Conservation (phyloP, 2,113 vertebrate species). For the Pitta sordida region DNA sequence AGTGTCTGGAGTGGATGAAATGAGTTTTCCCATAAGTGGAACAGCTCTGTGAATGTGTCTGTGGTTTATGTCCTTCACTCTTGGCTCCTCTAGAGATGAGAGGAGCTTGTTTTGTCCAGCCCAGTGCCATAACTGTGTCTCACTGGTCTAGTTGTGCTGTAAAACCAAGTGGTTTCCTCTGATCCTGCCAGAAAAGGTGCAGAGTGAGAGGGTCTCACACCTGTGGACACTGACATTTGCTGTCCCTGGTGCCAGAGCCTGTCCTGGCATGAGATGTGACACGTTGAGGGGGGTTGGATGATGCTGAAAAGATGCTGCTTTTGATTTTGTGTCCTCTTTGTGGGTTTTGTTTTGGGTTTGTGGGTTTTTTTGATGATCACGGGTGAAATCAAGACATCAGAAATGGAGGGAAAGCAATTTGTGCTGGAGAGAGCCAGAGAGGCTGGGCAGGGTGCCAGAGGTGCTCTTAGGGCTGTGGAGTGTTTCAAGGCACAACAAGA, state of each 20-base stretch:
- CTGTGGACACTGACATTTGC: not conserved
- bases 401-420: not conserved
- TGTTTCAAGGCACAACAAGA: slow-evolving; percentile 3
- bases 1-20: not conserved
- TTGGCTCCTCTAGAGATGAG: not conserved
- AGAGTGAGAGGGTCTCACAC: not conserved
- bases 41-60: not conserved
- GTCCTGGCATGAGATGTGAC: not conserved
- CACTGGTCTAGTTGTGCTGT: not conserved
- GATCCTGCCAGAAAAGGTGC: slow-evolving; percentile 36
- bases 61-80: not conserved
- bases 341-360: not conserved
- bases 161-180: not conserved
- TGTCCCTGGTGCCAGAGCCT: not conserved
- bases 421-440: not conserved
- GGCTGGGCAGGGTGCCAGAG: slow-evolving; percentile 31
- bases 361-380: not conserved
- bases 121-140: not conserved
- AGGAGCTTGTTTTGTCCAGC: not conserved
- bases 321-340: not conserved
- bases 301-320: not conserved
- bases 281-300: not conserved
- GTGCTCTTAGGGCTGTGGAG: slow-evolving; percentile 11
- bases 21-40: not conserved
- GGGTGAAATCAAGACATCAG: not conserved